Evolutionary conservation across 1,140 invertebrate species (phyloP), one percentile per base, ranked within the genome.

Genomic region (Cardiocondyla obscurior): DNA sequence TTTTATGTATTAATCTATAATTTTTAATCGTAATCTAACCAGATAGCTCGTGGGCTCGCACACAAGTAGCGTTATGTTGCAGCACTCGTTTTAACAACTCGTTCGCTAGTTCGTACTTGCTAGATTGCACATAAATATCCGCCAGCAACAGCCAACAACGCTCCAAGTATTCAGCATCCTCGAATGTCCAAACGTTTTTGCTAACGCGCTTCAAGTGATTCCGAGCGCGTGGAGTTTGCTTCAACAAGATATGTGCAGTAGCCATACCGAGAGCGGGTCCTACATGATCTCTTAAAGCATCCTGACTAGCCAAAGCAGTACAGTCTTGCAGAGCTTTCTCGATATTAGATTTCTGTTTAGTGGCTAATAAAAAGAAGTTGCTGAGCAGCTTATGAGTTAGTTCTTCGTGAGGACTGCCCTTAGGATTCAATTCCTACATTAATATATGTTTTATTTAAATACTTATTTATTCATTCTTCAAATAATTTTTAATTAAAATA

Each of bases 141-240:
- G 98, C 97, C 19, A 99, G 94, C 4, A 99, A 94, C 5, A 99
- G 91, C 99, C 99, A 99, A 92, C 98, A 98, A 82, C 97, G 96
- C 94, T 99, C 99, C 49, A 99, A 94, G 92, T 99, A 99, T 90
- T 99, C 98, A 0, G 98, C 98, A 90, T 99, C 98, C 93, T 98
- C 98, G 83, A 98, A 97, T 12, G 96, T 98, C 99, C 99, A 99
- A 0, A 95, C 94, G 73, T 96, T 96, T 89, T 98, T 98, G 3
- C 96, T 96, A 16, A 99, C 96, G 42, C 98, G 94, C 93, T 99
- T 99, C 49, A 99, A 92, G 85, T 99, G 97, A 92, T 98, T 99
- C 82, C 98, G 96, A 0, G 98, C 98, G 72, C 98, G 94, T 53
- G 98, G 98, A 0, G 96, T 96, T 94, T 98, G 98, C 93, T 99